Percentiles rank a stretch among this genome's conserved stretches.
These are phyloP conservation scores for Colius striatus DNA, from an alignment of 2,113 vertebrate genomes.

Conservation along the genomic window DNA sequence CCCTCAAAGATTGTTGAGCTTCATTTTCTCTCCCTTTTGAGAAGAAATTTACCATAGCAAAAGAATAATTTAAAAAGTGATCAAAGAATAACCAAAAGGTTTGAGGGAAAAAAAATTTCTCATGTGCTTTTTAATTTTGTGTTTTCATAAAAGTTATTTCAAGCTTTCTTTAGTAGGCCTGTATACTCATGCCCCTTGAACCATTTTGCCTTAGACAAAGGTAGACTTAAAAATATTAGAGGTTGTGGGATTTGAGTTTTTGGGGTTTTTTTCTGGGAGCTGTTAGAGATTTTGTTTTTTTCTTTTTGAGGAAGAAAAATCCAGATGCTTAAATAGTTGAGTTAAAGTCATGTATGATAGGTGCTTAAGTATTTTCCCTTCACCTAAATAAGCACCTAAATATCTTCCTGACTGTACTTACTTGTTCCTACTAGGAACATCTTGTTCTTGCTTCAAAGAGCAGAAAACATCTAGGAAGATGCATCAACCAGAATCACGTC, in stretches of 20 bases:
- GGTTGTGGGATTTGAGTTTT: too few relatives aligned
- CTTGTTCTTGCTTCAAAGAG: not conserved
- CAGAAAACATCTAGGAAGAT: not conserved
- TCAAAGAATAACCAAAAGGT: not conserved
- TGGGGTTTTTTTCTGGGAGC: not conserved
- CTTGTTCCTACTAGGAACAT: not conserved
- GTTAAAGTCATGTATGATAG: not conserved
- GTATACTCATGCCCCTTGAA: not conserved
- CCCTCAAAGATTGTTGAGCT: not conserved
- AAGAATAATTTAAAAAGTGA: not conserved
- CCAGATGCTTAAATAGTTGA: not conserved
- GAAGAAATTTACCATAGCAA: not conserved
- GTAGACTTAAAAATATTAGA: not conserved
- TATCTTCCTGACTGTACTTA: not conserved
- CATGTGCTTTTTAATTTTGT: not conserved
- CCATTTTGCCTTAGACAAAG: not conserved
- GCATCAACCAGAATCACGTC: not conserved
- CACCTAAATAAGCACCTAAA: not conserved
- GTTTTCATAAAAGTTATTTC: not conserved
- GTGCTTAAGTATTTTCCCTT: not conserved
- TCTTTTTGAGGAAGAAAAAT: not conserved
- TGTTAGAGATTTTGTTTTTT: not conserved
- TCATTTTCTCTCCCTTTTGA: not conserved
- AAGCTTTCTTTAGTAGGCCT: not conserved
- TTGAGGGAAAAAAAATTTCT: not conserved